Evolutionary conservation across 2,888 invertebrate genomes (phyloP).

Genomic region (Tineola bisselliella): DNA sequence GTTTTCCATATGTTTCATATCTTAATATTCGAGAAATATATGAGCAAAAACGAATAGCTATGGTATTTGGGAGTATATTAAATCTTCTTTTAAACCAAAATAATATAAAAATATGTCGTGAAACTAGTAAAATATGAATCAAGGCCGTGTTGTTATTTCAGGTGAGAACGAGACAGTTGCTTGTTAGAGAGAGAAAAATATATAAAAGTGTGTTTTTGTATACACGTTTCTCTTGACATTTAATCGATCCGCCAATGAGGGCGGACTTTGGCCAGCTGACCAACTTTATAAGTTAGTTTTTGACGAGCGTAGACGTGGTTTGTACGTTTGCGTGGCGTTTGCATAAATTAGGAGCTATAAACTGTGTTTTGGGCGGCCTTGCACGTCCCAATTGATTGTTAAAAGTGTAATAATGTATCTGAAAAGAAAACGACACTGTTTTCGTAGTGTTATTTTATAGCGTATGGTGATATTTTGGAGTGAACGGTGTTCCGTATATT

Average conservation of each 20-base stretch:
- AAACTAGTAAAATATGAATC: slow-evolving; percentile 29
- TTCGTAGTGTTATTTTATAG: slow-evolving; percentile 66
- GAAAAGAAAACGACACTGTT: slow-evolving; percentile 64
- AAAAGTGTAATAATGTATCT: slow-evolving; percentile 64
- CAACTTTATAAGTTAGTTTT: slow-evolving; percentile 39
- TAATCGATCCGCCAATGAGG: slow-evolving; percentile 65
- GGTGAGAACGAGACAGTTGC: slow-evolving; percentile 34
- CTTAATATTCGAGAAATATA: slow-evolving; percentile 19
- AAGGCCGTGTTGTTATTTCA: slow-evolving; percentile 34
- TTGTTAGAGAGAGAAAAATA: slow-evolving; percentile 29
- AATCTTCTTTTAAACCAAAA: background rate
- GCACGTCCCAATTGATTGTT: slow-evolving; percentile 50
- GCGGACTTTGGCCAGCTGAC: slow-evolving; percentile 52
- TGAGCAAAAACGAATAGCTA: background rate
- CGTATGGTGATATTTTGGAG: slow-evolving; percentile 57
- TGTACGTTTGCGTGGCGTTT: slow-evolving; percentile 31
- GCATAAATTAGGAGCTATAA: slow-evolving; percentile 34
- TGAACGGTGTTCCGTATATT: slow-evolving; percentile 30
- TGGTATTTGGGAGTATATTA: background rate
- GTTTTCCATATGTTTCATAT: slow-evolving; percentile 53
- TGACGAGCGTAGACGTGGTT: slow-evolving; percentile 34
- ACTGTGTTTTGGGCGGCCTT: slow-evolving; percentile 51
- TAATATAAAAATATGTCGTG: background rate
- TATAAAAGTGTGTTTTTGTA: slow-evolving; percentile 34
- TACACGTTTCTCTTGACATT: slow-evolving; percentile 25